Evolutionary conservation across 2,113 vertebrate genomes (phyloP).

Genomic region (Nothocercus julius): DNA sequence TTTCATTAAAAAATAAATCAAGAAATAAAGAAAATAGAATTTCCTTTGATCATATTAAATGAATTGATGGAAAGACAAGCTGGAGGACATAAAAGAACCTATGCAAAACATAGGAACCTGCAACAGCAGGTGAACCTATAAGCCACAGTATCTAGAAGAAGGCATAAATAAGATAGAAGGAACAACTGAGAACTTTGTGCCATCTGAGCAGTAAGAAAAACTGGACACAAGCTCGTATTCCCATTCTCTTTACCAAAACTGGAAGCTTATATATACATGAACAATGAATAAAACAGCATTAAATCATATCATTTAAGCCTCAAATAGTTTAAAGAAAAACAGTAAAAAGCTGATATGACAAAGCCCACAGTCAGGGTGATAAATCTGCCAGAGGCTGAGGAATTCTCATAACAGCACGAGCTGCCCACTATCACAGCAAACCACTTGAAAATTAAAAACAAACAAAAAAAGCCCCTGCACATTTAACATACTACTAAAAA

Average conservation of each 20-base stretch:
- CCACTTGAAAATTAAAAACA: neutral
- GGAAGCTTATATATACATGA: neutral
- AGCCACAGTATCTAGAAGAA: neutral
- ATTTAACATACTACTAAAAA: neutral
- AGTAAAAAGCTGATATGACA: fast-evolving
- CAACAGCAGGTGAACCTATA: neutral
- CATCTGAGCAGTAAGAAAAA: neutral
- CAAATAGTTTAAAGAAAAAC: neutral
- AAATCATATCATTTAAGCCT: neutral
- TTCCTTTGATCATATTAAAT: neutral
- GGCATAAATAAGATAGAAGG: neutral
- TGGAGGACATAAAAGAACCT: neutral
- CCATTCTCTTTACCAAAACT: neutral
- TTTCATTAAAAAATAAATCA: neutral
- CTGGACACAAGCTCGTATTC: neutral
- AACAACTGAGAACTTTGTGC: neutral
- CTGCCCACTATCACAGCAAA: neutral
- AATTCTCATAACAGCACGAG: neutral
- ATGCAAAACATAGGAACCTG: neutral
- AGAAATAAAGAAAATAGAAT: neutral
- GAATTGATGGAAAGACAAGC: neutral
- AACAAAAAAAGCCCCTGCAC: too few species aligned
- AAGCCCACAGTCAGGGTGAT: neutral
- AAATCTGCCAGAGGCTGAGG: neutral
- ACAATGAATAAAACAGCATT: neutral